These are phyloP conservation scores for Anisognathus igniventris DNA, from an alignment of 2,797 vertebrate genomes.

Conservation along the genomic window DNA sequence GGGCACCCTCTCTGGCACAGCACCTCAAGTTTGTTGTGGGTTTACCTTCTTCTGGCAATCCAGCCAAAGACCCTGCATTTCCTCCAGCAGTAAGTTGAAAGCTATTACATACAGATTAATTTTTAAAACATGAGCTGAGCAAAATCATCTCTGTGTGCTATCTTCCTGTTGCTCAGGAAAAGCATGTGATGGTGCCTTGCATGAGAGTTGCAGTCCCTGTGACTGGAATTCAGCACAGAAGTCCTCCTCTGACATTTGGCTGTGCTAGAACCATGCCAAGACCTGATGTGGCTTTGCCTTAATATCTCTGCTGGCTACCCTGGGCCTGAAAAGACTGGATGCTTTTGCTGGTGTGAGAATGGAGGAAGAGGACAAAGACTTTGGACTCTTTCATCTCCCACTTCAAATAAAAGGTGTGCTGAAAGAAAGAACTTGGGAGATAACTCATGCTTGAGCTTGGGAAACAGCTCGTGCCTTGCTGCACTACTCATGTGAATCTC, in stretches of 20 bases:
- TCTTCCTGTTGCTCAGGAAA: conserved; percentile 3
- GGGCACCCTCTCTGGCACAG: not conserved
- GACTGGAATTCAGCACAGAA: not conserved
- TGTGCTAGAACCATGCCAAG: not conserved
- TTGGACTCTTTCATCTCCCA: not conserved
- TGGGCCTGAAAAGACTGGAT: not conserved
- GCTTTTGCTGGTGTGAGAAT: not conserved
- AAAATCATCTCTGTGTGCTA: not conserved
- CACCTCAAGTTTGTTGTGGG: not conserved
- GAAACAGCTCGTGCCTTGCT: not conserved
- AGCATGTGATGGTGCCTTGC: not conserved
- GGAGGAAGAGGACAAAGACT: not conserved
- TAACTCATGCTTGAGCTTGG: not conserved
- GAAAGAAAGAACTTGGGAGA: not conserved
- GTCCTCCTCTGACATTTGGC: not conserved
- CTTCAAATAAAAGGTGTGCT: not conserved
- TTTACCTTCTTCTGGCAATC: not conserved
- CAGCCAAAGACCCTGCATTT: not conserved
- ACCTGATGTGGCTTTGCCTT: not conserved
- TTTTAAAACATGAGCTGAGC: conserved; percentile 38
- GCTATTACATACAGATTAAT: conserved; percentile 19
- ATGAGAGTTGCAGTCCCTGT: not conserved
- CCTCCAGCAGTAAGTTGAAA: not conserved
- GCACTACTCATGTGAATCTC: not conserved
- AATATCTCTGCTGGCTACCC: not conserved